A percentile compares a stretch with the other conserved stretches of the same genome.
Evolutionary conservation across 2,888 invertebrate genomes (phyloP).

Genomic region (Galerucella pusilla): DNA sequence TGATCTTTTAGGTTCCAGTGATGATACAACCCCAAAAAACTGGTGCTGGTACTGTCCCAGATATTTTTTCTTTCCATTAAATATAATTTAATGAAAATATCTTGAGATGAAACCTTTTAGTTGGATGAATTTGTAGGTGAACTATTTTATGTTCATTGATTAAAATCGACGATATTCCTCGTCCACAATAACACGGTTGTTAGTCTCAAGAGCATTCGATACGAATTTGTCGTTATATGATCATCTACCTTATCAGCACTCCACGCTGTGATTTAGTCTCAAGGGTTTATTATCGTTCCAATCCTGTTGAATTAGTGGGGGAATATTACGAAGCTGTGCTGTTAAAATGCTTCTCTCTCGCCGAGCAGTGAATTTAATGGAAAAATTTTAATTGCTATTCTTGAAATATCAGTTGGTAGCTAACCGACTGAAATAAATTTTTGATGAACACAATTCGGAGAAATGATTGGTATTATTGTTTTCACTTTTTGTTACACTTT

Average conservation of each 20-base stretch:
- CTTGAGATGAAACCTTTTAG: neutral
- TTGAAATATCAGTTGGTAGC: neutral
- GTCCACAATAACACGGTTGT: conserved; percentile 37
- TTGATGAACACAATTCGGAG: too few relatives aligned
- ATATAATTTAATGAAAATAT: neutral
- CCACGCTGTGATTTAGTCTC: conserved; percentile 41
- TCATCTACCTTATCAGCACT: conserved; percentile 40
- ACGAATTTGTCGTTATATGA: conserved; percentile 42
- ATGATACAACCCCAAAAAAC: too few relatives aligned
- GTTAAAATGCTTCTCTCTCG: neutral
- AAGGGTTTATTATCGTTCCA: conserved; percentile 48
- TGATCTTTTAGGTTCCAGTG: too few relatives aligned
- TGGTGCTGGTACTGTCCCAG: too few relatives aligned
- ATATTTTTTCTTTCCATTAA: too few relatives aligned
- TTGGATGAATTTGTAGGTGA: neutral
- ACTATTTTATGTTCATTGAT: conserved; percentile 12
- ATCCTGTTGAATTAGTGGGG: conserved; percentile 29
- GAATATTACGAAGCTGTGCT: conserved; percentile 17
- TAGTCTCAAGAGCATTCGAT: conserved; percentile 36
- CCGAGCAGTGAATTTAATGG: neutral
- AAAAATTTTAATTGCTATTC: conserved; percentile 11
- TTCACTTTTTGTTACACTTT: too few relatives aligned
- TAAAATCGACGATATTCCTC: conserved; percentile 32
- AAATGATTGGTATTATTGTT: too few relatives aligned
- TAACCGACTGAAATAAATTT: too few relatives aligned